Evolutionary conservation across 1,140 invertebrate genomes (phyloP).

Genomic region (Dinoponera quadriceps): DNA sequence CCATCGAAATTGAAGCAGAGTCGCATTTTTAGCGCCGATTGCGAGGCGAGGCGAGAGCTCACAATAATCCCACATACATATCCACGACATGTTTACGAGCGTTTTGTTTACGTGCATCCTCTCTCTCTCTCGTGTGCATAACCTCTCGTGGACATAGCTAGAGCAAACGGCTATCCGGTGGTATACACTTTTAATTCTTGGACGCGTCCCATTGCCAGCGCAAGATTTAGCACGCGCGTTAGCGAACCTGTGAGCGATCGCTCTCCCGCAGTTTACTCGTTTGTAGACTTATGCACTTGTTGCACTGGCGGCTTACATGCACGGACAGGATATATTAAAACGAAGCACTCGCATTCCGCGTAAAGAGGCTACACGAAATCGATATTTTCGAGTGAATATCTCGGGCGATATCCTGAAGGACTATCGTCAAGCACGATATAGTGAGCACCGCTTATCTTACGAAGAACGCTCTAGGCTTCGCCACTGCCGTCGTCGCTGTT

Average conservation of each 20-base stretch:
- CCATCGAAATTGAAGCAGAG: background rate
- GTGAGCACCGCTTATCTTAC: conserved; percentile 1
- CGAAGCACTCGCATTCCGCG: too few species aligned
- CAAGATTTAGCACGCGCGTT: conserved; percentile 41
- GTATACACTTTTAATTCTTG: conserved; percentile 46
- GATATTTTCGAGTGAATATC: too few species aligned
- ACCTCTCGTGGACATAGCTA: background rate
- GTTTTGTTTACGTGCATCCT: conserved; percentile 21
- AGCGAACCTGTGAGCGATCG: background rate
- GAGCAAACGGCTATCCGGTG: too few species aligned
- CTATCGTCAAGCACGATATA: background rate
- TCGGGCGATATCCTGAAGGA: too few species aligned
- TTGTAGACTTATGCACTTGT: background rate
- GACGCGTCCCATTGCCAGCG: conserved; percentile 26
- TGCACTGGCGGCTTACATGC: background rate
- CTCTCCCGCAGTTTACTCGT: background rate
- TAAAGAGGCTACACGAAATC: too few species aligned
- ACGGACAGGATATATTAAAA: background rate
- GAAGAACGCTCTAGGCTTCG: background rate
- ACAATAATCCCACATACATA: too few species aligned
- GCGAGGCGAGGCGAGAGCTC: background rate
- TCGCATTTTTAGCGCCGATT: background rate
- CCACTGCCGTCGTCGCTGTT: background rate
- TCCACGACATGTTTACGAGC: conserved; percentile 19
- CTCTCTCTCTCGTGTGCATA: background rate